Conservation (phyloP, 2,113 vertebrate genomes). For the Austrofundulus limnaeus region DNA sequence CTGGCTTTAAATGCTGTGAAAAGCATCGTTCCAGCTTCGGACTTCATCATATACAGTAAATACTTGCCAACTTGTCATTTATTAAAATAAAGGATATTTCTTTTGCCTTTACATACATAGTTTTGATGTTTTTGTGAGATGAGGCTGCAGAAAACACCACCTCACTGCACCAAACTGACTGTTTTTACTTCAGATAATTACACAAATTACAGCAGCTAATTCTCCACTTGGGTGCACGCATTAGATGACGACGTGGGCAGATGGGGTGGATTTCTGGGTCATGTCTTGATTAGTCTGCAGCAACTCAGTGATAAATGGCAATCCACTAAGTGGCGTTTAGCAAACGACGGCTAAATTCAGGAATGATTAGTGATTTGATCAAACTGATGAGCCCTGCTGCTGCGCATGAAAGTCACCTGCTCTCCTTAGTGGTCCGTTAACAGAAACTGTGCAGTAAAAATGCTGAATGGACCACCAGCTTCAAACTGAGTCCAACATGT, state of each 20-base stretch:
- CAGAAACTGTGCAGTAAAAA: too few species aligned
- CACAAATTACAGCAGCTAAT: constrained; percentile 32
- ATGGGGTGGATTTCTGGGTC: constrained; percentile 29
- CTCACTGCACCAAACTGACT: constrained; percentile 1
- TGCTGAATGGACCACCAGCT: too few species aligned
- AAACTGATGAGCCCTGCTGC: neutral
- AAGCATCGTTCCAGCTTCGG: too few species aligned
- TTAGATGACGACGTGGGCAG: constrained; percentile 33
- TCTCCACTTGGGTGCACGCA: constrained; percentile 19
- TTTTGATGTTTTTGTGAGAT: neutral
- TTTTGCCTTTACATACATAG: too few species aligned
- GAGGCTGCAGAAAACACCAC: neutral
- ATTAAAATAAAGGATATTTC: too few species aligned
- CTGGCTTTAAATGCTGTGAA: too few species aligned
- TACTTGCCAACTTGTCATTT: too few species aligned
- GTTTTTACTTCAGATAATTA: constrained; percentile 14
- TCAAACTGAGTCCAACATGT: too few species aligned
- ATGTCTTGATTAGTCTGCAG: constrained; percentile 48
- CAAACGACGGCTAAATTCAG: constrained; percentile 32
- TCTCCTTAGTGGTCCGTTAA: neutral
- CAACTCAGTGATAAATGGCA: constrained; percentile 39
- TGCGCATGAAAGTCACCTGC: constrained; percentile 14
- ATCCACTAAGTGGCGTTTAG: neutral
- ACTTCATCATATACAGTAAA: too few species aligned
- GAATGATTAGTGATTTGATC: constrained; percentile 41